These are phyloP conservation scores for Pogona vitticeps DNA, from an alignment of 2,113 vertebrate genomes.

Conservation along the genomic window DNA sequence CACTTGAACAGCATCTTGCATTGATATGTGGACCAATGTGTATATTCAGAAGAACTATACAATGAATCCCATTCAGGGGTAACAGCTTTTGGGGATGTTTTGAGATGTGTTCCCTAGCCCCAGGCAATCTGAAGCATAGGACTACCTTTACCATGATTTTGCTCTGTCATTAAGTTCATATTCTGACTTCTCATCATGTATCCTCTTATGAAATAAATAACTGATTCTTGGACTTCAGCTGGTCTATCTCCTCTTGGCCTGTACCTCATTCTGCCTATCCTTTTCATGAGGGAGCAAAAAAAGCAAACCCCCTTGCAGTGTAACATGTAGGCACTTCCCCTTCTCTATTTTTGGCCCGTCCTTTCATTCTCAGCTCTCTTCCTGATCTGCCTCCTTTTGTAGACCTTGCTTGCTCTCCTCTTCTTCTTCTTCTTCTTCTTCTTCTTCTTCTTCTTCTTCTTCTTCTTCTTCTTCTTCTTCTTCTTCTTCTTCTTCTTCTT, in stretches of 20 bases:
- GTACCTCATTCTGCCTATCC: not conserved
- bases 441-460: no score
- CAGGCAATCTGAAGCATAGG: no score
- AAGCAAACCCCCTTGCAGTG: not conserved
- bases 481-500: not conserved
- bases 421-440: not conserved
- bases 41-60: no score
- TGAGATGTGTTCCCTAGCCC: no score
- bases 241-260: not conserved
- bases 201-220: not conserved
- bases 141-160: no score
- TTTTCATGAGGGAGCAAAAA: not conserved
- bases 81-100: no score
- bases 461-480: no score
- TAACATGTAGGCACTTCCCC: not conserved
- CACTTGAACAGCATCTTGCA: no score
- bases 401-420: no score
- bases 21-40: no score
- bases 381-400: not conserved
- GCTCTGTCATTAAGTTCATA: not conserved
- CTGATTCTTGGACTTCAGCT: not conserved
- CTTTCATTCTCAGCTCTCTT: not conserved
- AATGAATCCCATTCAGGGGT: no score
- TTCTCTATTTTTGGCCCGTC: not conserved
- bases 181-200: not conserved